phyloP scores from a whole-genome alignment of 2,797 vertebrate species.

The Oceanodroma leucorhoa region DNA sequence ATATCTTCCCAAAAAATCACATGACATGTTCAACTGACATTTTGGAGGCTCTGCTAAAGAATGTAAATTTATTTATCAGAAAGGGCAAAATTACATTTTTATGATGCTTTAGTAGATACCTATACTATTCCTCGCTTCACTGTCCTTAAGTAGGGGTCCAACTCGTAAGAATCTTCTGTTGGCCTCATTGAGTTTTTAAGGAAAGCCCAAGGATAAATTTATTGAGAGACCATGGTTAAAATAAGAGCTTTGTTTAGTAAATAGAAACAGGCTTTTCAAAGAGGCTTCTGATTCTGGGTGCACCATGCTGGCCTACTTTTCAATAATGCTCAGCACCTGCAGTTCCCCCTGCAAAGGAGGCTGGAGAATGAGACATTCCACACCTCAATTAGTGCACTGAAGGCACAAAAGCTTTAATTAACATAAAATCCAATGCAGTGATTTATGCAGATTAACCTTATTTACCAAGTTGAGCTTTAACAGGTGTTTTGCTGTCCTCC shows the following conservation, averaged over 20 bases:
- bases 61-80: not conserved
- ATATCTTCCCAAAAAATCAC: not conserved
- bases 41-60: not conserved
- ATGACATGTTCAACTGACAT: not conserved
- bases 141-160: not conserved
- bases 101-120: not conserved
- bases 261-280: constrained; percentile 29
- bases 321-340: constrained; percentile 24
- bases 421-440: not conserved
- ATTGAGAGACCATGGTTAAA: not conserved
- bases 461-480: constrained; percentile 35
- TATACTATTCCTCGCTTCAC: not conserved
- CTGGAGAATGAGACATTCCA: constrained; percentile 39
- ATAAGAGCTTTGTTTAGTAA: constrained; percentile 49
- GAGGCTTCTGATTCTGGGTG: not conserved
- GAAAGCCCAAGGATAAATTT: not conserved
- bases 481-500: constrained; percentile 18
- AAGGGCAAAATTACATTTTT: not conserved
- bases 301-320: constrained; percentile 35
- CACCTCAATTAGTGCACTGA: constrained; percentile 41
- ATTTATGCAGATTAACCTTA: constrained; percentile 48
- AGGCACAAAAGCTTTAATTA: constrained; percentile 55
- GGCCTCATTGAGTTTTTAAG: not conserved
- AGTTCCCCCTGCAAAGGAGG: not conserved
- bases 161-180: not conserved